Base-by-base conservation (phyloP, 1,140 invertebrate species). In the Cherax quadricarinatus region DNA sequence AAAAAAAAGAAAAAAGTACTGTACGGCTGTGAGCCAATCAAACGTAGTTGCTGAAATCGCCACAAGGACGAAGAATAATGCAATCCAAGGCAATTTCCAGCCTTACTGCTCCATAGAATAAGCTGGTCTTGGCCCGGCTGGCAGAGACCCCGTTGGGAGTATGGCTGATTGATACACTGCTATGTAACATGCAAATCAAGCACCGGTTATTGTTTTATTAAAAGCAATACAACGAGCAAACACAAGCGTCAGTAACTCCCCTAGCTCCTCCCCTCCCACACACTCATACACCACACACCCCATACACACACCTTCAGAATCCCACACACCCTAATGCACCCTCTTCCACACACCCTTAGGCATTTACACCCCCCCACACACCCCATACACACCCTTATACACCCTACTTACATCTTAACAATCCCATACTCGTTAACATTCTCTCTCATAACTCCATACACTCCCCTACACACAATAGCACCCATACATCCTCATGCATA, bases 111-210 rank as follows among this genome's bases (percentile, higher is more conserved):
- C 0, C 70, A 30, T 75, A 21, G 70, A 30, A 75, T 75, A 75
- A 83, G 83, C 9, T 53, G 12, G 62, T 41, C 60, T 85, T 57
- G 60, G 24, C 62, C 83, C 60, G 3, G 70, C 70, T 75, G 70
- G 70, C 70, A 30, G n/a, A 75, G 70, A n/a, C 21, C n/a, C 5
- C n/a, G 70, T 2, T 7, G 24, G 70, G 70, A 75, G 6, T n/a
- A 30, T 75, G 70, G 70, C n/a, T 30, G 83, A 85, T 85, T 85
- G 83, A 85, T 85, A 70, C 60, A 66, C 60, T 70, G 60, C 60
- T 48, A 30, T 85, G 83, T 85, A 85, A 85, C 83, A 85, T 85
- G 83, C 83, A 85, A 85, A 85, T 85, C 60, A 85, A 85, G 60
- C 66, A 24, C 16, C 82, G 62, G 82, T 84, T 84, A 85, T 70